These are phyloP conservation scores for Adela reaumurella DNA, from an alignment of 2,888 invertebrate genomes.

Conservation along the genomic window DNA sequence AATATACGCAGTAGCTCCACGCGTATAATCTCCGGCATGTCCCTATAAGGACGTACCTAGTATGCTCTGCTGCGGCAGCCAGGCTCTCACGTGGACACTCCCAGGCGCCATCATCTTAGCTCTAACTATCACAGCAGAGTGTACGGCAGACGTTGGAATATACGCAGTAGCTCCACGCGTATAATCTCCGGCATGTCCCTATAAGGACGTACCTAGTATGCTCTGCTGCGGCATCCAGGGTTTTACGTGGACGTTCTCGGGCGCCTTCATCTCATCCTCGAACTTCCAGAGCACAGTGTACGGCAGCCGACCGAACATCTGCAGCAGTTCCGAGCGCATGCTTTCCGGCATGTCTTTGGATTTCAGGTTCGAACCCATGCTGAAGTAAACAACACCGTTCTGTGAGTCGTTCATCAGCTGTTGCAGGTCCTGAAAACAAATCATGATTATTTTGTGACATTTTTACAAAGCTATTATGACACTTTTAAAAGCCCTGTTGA, in stretches of 20 bases:
- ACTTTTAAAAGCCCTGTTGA: too few relatives aligned
- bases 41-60: constrained; percentile 17
- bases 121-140: background rate
- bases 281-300: constrained; percentile 38
- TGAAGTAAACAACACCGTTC: constrained; percentile 28
- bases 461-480: too few relatives aligned
- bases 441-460: too few relatives aligned
- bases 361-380: constrained; percentile 25
- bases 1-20: background rate
- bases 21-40: too few relatives aligned
- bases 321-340: constrained; percentile 20
- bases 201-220: constrained; percentile 20
- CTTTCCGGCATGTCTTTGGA: constrained; percentile 23
- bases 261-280: constrained; percentile 23
- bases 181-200: too few relatives aligned
- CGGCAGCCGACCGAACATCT: constrained; percentile 25
- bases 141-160: background rate
- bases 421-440: background rate
- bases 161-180: background rate
- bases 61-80: constrained; percentile 11
- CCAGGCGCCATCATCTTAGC: constrained; percentile 17
- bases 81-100: constrained; percentile 25
- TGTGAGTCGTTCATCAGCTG: constrained; percentile 19
- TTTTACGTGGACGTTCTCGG: constrained; percentile 24
- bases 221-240: constrained; percentile 27